These are phyloP conservation scores for Phataginus tricuspis DNA, from an alignment of 2,797 vertebrate species.

Conservation along the genomic window DNA sequence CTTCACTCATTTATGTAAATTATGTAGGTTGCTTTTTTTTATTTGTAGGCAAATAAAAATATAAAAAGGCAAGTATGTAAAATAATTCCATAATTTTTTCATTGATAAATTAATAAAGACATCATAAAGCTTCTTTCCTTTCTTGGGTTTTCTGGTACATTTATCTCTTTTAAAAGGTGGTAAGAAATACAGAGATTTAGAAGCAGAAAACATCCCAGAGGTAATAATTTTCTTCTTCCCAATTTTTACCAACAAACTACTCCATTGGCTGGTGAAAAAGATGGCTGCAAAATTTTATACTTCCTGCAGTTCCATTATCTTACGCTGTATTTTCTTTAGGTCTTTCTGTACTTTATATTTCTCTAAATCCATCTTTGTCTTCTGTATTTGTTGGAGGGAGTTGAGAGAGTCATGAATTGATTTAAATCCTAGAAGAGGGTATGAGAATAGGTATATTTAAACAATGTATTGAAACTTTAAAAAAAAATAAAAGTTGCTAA, in stretches of 20 bases:
- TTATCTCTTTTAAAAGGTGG: conserved; percentile 25
- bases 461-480: background rate
- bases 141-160: conserved; percentile 59
- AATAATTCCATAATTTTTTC: conserved; percentile 24
- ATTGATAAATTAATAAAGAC: conserved; percentile 48
- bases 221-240: background rate
- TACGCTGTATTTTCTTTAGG: conserved; percentile 81
- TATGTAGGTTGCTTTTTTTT: background rate
- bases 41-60: conserved; percentile 45
- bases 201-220: background rate
- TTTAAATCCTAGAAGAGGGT: conserved; percentile 88
- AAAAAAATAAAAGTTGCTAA: background rate
- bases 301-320: conserved; percentile 83
- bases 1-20: background rate
- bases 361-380: conserved; percentile 89
- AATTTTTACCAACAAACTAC: background rate
- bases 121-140: conserved; percentile 51
- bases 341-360: conserved; percentile 89
- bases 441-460: conserved; percentile 67
- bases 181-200: conserved; percentile 23
- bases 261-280: background rate
- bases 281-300: conserved; percentile 54
- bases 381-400: conserved; percentile 89
- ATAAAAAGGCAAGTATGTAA: background rate
- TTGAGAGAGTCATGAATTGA: conserved; percentile 89